Evolutionary conservation across 2,797 vertebrate species (phyloP).

Genomic region (Diplodus sargus): DNA sequence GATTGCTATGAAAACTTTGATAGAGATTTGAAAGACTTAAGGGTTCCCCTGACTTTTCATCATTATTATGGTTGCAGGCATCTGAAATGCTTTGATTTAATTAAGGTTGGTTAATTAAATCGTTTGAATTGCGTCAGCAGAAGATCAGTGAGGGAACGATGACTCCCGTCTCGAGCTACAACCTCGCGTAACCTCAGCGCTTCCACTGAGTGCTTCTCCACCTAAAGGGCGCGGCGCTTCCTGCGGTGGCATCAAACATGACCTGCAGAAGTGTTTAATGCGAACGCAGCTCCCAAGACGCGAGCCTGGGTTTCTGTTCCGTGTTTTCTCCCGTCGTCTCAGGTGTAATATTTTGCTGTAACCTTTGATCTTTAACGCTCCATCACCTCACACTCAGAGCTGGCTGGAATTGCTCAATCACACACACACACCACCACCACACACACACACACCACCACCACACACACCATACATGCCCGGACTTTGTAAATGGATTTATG

Average conservation of each 20-base stretch:
- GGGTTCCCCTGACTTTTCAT: background rate
- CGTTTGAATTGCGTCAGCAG: background rate
- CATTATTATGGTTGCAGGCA: background rate
- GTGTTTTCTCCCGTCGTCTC: background rate
- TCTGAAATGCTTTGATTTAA: background rate
- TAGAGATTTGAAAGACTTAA: too few relatives aligned
- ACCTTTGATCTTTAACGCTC: constrained; percentile 43
- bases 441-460: constrained; percentile 9
- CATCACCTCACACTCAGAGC: constrained; percentile 43
- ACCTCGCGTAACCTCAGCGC: background rate
- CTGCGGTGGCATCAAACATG: background rate
- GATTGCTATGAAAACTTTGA: background rate
- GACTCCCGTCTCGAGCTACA: background rate
- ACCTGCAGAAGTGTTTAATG: background rate
- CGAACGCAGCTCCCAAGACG: background rate
- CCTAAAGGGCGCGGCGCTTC: background rate
- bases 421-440: constrained; percentile 4
- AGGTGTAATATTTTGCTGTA: constrained; percentile 3
- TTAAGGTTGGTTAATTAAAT: background rate
- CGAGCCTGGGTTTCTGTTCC: background rate
- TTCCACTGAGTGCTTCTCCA: background rate
- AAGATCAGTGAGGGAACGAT: background rate
- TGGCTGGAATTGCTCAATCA: constrained; percentile 22
- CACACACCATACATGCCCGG: background rate
- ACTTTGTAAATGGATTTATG: constrained; percentile 74